Conservation (phyloP, 2,797 vertebrate species). For the Onychomys torridus region DNA sequence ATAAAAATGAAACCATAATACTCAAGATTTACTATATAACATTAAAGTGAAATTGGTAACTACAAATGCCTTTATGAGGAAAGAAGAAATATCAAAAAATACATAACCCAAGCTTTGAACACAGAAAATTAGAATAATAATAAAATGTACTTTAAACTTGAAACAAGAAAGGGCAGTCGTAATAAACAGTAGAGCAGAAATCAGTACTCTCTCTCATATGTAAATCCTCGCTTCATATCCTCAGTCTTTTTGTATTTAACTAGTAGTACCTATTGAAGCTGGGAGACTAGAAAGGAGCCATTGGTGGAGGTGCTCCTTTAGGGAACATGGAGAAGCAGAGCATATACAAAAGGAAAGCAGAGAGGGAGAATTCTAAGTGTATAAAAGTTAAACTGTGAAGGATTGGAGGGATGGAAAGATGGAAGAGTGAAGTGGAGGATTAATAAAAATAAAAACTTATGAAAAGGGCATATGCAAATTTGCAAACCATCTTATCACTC, state of each 20-base stretch:
- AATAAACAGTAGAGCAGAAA: background rate
- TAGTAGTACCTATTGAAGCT: background rate
- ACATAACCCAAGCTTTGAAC: background rate
- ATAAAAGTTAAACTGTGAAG: background rate
- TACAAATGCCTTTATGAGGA: background rate
- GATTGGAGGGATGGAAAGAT: too few relatives aligned
- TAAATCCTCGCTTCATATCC: background rate
- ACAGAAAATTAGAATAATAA: background rate
- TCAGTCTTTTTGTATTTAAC: background rate
- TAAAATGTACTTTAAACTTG: background rate
- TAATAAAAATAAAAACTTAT: background rate
- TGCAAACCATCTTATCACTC: background rate
- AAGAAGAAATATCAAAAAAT: background rate
- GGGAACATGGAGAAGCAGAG: background rate
- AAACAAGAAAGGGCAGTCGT: background rate
- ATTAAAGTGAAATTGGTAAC: background rate
- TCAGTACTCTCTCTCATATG: background rate
- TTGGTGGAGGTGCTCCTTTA: background rate
- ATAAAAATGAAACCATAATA: background rate
- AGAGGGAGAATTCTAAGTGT: too few relatives aligned
- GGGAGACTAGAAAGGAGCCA: background rate
- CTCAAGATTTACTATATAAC: background rate
- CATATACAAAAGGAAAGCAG: background rate
- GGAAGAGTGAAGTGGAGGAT: fast-evolving
- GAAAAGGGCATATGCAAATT: background rate